Evolutionary conservation across 2,113 vertebrate species (phyloP).

Genomic region (cattle (Bos taurus)): ARS-UCD2.0 NC_082638.1:893501-894000

Average conservation of each 20-base stretch:
- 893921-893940: fast-evolving
- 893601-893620: background rate
- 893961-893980: background rate
- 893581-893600: background rate
- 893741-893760: background rate
- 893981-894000: background rate
- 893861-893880: fast-evolving
- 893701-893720: fast-evolving
- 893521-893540: background rate
- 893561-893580: fast-evolving
- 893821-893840: fast-evolving
- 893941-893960: background rate
- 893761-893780: fast-evolving
- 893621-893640: background rate
- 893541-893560: background rate
- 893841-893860: background rate
- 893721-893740: fast-evolving
- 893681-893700: background rate
- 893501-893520: background rate
- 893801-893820: background rate
- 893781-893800: fast-evolving
- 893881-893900: background rate
- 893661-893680: fast-evolving
- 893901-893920: background rate
- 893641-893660: background rate